These are phyloP conservation scores for Pogonocherus hispidulus DNA, from an alignment of 2,888 invertebrate genomes.

Conservation along the genomic window DNA sequence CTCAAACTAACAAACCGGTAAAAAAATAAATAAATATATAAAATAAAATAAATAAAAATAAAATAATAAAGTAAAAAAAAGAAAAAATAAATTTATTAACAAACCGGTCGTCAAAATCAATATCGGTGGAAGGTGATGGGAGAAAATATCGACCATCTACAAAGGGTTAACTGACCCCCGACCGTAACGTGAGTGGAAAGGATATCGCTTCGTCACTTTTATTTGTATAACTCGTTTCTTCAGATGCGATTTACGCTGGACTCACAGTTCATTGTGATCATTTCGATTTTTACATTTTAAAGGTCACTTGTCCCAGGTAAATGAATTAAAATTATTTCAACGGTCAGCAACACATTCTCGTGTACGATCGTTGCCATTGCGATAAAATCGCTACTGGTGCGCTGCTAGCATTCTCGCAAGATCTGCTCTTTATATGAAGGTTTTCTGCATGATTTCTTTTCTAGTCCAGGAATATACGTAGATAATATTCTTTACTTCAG, in stretches of 20 bases:
- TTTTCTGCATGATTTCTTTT: too few species aligned
- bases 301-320: constrained; percentile 66
- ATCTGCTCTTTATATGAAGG: too few species aligned
- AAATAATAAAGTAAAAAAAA: too few species aligned
- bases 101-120: neutral
- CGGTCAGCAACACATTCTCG: constrained; percentile 49
- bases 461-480: too few species aligned
- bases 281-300: constrained; percentile 64
- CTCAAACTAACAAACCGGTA: neutral
- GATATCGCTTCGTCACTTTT: constrained; percentile 44
- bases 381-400: constrained; percentile 29
- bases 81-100: neutral
- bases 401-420: neutral
- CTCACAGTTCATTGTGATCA: constrained; percentile 63
- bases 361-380: constrained; percentile 53
- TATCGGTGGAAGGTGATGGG: neutral
- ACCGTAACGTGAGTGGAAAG: constrained; percentile 35
- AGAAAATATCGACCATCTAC: neutral
- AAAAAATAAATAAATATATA: too few species aligned
- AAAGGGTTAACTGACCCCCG: constrained; percentile 39
- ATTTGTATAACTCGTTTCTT: constrained; percentile 59
- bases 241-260: constrained; percentile 56
- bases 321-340: constrained; percentile 57
- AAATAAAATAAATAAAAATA: too few species aligned
- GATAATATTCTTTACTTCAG: too few species aligned